Evolutionary conservation across 2,888 invertebrate genomes (phyloP), one percentile per base, ranked within the genome.

Genomic region (Xanthia togata): DNA sequence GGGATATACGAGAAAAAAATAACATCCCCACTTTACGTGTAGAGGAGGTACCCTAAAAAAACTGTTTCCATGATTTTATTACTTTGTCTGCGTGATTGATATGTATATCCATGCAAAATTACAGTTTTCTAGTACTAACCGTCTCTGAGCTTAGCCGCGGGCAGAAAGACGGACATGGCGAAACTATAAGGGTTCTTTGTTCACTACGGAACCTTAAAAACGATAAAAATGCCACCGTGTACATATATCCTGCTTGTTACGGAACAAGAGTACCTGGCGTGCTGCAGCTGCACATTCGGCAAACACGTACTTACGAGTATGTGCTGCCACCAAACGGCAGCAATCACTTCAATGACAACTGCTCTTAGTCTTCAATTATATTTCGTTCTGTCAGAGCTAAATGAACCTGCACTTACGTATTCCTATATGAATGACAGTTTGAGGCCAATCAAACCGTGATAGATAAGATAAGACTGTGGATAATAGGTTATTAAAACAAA

Each of bases 381-480:
- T 26, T 70, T 5, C 6, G 26, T 41, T 65, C n/a, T n/a, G 53
- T 20, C 31, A 35, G 17, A 60, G 44, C 11, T 38, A 23, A 8
- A 12, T 20, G 14, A 35, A 31, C 6, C 47, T 41, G 64, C 70
- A 59, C 73, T 31, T 31, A 53, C 41, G 31, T 31, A 20, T n/a
- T 26, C 2, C 23, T 70, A 5, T 9, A 31, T 41, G 35, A 35
- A 26, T 6, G n/a, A 50, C 12, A 59, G 53, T 20, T 73, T 14
- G 55, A 68, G 69, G 47, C 55, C 63, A 31, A 64, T 60, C 26
- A 9, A 57, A 57, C 23, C 41, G n/a, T 14, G 62, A 63, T 63
- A 64, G 62, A 63, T 63, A 64, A 81, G 68, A 82, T 64, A 69
- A 82, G 68, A 82, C 78, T 82, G 78, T 26, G 23, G n/a, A 38